A percentile compares a stretch with the other conserved stretches of the same genome.
Evolutionary conservation across 1,140 invertebrate species (phyloP).

Genomic region (Ridgeia piscesae): DNA sequence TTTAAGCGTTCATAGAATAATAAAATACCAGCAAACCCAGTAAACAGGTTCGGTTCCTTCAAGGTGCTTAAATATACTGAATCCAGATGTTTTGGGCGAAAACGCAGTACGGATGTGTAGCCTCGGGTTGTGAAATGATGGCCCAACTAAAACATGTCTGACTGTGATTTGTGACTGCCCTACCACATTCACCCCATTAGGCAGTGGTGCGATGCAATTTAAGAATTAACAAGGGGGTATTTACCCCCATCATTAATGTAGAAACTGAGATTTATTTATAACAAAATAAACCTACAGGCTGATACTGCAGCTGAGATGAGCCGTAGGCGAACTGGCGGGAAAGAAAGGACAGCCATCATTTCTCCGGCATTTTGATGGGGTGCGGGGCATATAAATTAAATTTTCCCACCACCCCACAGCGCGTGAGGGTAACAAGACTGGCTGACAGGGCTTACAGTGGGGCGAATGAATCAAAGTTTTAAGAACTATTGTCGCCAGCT

Average conservation of each 20-base stretch:
- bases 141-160: background rate
- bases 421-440: background rate
- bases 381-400: background rate
- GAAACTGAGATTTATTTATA: background rate
- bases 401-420: background rate
- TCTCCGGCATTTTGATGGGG: background rate
- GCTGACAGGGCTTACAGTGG: background rate
- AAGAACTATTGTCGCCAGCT: background rate
- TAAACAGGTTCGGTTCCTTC: background rate
- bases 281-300: background rate
- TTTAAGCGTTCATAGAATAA: background rate
- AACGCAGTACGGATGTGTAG: background rate
- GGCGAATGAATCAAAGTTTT: slow-evolving; percentile 5
- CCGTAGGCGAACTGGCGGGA: background rate
- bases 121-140: background rate
- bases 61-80: background rate
- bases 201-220: background rate
- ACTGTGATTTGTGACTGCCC: background rate
- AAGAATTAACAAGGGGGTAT: background rate
- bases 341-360: background rate
- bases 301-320: background rate
- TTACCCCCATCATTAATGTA: background rate
- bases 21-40: background rate
- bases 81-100: background rate
- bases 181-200: background rate